phyloP scores from a whole-genome alignment of 2,113 vertebrate species.

The Anolis sagrei region DNA sequence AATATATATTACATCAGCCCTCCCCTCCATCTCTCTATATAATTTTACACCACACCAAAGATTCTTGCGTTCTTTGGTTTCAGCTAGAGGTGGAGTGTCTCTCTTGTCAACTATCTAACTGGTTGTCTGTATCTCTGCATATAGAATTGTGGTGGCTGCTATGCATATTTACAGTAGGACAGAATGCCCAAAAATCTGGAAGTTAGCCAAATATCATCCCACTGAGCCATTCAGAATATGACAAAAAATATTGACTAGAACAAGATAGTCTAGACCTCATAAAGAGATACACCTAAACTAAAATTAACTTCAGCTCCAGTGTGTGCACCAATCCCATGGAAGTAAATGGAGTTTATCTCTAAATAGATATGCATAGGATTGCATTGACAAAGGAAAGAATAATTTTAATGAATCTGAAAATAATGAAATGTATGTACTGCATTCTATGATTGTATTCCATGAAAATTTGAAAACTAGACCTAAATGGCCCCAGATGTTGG shows the following conservation, averaged over 20 bases:
- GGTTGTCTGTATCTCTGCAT: background rate
- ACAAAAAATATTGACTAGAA: background rate
- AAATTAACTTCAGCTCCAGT: background rate
- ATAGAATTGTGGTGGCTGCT: background rate
- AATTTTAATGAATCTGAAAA: background rate
- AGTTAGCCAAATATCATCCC: background rate
- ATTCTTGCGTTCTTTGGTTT: background rate
- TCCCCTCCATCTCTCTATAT: background rate
- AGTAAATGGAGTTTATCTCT: background rate
- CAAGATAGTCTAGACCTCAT: background rate
- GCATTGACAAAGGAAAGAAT: background rate
- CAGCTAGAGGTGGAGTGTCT: background rate
- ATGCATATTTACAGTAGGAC: background rate
- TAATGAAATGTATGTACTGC: no score
- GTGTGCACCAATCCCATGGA: background rate
- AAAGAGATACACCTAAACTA: background rate
- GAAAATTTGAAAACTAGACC: background rate
- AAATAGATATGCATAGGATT: background rate
- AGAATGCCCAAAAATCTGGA: background rate
- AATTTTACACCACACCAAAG: background rate
- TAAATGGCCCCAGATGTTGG: background rate
- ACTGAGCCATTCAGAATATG: background rate
- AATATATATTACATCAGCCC: background rate
- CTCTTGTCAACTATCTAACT: background rate
- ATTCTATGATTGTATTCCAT: no score